Conservation (phyloP, 2,888 invertebrate genomes). For the Caradrina clavipalpis region DNA sequence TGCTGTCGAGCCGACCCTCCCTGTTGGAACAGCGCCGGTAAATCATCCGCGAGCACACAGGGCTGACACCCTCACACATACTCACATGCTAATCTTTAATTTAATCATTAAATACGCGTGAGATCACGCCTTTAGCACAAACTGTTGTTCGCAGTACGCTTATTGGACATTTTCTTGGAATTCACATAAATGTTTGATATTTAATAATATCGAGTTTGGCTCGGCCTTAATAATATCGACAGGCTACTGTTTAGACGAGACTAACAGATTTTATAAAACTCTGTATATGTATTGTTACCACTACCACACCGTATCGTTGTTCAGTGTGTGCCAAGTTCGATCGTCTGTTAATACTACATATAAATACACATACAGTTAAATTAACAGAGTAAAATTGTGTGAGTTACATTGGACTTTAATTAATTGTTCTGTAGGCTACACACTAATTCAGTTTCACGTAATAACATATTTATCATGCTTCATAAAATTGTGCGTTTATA, state of each 20-base stretch:
- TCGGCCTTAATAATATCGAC: no score
- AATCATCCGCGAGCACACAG: constrained; percentile 52
- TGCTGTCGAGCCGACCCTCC: constrained; percentile 45
- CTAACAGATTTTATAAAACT: no score
- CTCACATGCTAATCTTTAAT: background rate
- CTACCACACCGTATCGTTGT: no score
- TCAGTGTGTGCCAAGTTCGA: no score
- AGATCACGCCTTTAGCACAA: background rate
- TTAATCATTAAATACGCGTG: background rate
- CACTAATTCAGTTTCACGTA: background rate
- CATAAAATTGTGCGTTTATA: background rate
- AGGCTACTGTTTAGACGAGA: no score
- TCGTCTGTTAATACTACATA: no score
- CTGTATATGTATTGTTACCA: no score
- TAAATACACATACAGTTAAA: background rate
- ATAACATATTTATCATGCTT: background rate
- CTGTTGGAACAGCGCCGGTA: constrained; percentile 46
- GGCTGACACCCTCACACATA: constrained; percentile 31
- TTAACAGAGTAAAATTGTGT: background rate
- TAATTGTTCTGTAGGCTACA: background rate
- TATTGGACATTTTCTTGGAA: background rate
- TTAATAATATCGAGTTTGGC: background rate
- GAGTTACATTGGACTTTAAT: background rate
- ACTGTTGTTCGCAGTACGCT: background rate
- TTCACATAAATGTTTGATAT: background rate